Evolutionary conservation across 35 echinoderm and acorn worm genomes (phyloP).

Genomic region (Patiria miniata): DNA sequence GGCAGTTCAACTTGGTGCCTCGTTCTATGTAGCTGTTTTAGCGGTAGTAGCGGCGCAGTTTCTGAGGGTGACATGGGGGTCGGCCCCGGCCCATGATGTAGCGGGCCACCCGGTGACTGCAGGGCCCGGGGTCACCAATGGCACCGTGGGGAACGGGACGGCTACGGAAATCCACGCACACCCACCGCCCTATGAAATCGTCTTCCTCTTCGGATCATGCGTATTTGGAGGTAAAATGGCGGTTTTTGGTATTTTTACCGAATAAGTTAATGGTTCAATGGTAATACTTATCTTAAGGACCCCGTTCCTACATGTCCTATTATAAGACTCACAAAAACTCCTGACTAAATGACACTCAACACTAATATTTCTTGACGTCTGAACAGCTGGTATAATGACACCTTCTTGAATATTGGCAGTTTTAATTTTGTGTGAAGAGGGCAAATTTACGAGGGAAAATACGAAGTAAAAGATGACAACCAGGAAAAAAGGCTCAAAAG

Average conservation of each 20-base stretch:
- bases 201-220: constrained; percentile 74
- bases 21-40: constrained; percentile 12
- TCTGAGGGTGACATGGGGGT: background rate
- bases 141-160: background rate
- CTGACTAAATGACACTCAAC: too few relatives aligned
- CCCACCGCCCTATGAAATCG: constrained; percentile 42
- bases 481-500: too few relatives aligned
- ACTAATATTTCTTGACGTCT: too few relatives aligned
- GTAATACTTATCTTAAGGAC: background rate
- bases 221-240: constrained; percentile 56
- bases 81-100: background rate
- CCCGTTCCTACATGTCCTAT: background rate
- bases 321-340: background rate
- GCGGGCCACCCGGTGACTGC: background rate
- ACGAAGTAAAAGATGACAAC: too few relatives aligned
- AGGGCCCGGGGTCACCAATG: background rate
- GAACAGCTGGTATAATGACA: too few relatives aligned
- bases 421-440: too few relatives aligned
- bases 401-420: too few relatives aligned
- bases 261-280: background rate
- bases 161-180: background rate
- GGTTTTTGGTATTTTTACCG: background rate
- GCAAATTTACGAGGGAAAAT: too few relatives aligned
- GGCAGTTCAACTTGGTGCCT: background rate
- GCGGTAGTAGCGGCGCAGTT: background rate